Percentiles rank a stretch among this genome's conserved stretches.
phyloP scores from a whole-genome alignment of 2,888 invertebrate species.

The Drosophila diplacantha region DNA sequence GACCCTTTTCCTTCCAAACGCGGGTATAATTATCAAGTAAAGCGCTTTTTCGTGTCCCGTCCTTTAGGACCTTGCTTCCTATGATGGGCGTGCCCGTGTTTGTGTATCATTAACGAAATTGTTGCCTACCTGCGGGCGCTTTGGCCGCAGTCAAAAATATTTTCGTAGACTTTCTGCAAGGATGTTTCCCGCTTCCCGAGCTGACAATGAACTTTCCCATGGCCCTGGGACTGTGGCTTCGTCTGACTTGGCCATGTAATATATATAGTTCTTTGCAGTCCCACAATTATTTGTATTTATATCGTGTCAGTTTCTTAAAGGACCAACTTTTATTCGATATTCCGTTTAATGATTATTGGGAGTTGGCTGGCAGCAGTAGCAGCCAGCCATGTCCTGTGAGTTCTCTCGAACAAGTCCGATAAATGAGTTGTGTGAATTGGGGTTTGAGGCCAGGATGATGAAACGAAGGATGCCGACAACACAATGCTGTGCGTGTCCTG shows the following conservation, averaged over 20 bases:
- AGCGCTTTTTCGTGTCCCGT: slow-evolving; percentile 20
- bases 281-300: not conserved
- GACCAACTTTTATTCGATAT: not conserved
- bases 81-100: slow-evolving; percentile 34
- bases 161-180: not conserved
- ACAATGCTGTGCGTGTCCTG: slow-evolving; percentile 6
- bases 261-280: not conserved
- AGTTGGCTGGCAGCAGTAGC: not conserved
- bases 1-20: not conserved
- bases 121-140: slow-evolving; percentile 48
- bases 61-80: not conserved
- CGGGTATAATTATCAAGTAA: slow-evolving; percentile 39
- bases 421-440: slow-evolving; percentile 43
- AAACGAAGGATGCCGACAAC: slow-evolving; percentile 7
- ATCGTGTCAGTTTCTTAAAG: not conserved
- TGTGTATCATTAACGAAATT: slow-evolving; percentile 56
- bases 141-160: slow-evolving; percentile 25
- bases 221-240: not conserved
- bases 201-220: slow-evolving; percentile 9
- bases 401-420: slow-evolving; percentile 48
- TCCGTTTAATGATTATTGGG: not conserved
- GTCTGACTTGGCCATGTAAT: slow-evolving; percentile 1
- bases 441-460: slow-evolving; percentile 8
- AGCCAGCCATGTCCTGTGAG: slow-evolving; percentile 13
- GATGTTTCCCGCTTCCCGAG: slow-evolving; percentile 3